Base-by-base conservation (phyloP, 2,888 invertebrate species). In the Oxystoma pomonae region DNA sequence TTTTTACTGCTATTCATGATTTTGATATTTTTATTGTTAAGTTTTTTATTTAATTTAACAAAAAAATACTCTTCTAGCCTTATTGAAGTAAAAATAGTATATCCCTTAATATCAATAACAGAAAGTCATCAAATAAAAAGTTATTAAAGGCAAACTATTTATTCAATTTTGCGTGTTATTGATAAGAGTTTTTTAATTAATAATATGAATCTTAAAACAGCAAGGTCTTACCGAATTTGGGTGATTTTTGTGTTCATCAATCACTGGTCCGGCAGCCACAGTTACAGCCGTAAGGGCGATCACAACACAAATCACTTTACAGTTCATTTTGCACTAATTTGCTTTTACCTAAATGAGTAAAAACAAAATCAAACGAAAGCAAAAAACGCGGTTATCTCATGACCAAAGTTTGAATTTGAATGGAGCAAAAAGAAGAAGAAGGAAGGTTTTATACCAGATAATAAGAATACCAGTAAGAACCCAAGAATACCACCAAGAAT, bases 141-240 rank as follows among this genome's bases (percentile, higher is more conserved):
- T n/a, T n/a, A n/a, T n/a, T n/a, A n/a, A n/a, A n/a, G n/a, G n/a
- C n/a, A n/a, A n/a, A n/a, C n/a, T n/a, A n/a, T n/a, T n/a, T n/a
- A n/a, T n/a, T n/a, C n/a, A n/a, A n/a, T n/a, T n/a, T n/a, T n/a
- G n/a, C n/a, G n/a, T n/a, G n/a, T n/a, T n/a, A n/a, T n/a, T n/a
- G n/a, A n/a, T n/a, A n/a, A n/a, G n/a, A n/a, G n/a, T 19, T 53
- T 53, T 9, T 53, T 53, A 53, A n/a, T 53, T 53, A 53, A 9
- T 9, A 9, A 53, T 9, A 16, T 53, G n/a, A n/a, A n/a, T n/a
- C n/a, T n/a, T n/a, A n/a, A n/a, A n/a, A n/a, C n/a, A n/a, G n/a
- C n/a, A n/a, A n/a, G n/a, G 16, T 3, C 78, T 78, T 77, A 81
- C 81, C 72, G 77, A 78, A 72, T 81, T 81, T 57, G 76, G 72